Conservation (phyloP, 2,888 invertebrate genomes). For the Acanthopleura granulata region DNA sequence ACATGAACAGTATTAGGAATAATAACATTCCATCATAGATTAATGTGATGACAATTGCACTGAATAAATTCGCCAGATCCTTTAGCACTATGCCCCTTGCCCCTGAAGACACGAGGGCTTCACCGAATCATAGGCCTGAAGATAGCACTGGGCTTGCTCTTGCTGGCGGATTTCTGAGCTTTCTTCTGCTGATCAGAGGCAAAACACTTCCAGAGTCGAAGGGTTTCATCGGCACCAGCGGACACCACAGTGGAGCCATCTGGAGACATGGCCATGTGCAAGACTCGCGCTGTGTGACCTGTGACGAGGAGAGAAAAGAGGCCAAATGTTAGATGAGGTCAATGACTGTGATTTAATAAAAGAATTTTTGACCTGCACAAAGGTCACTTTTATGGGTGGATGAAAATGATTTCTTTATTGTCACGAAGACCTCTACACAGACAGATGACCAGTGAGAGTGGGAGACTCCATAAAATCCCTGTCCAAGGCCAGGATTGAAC, state of each 20-base stretch:
- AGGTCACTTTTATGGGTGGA: no score
- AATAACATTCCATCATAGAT: background rate
- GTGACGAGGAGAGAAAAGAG: conserved; percentile 20
- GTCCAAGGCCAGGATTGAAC: no score
- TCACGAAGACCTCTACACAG: no score
- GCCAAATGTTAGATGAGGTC: no score
- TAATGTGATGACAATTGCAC: background rate
- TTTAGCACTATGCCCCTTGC: background rate
- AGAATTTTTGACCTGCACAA: no score
- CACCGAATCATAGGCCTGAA: conserved; percentile 23
- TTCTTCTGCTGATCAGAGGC: conserved; percentile 54
- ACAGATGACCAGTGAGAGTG: no score
- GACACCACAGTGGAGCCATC: conserved; percentile 94
- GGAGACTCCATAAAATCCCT: no score
- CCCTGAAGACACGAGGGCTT: background rate
- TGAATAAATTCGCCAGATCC: background rate
- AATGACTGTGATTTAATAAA: no score
- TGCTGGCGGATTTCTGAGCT: conserved; percentile 41
- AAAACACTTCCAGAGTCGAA: conserved; percentile 97
- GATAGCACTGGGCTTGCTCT: conserved; percentile 34
- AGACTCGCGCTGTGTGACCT: conserved; percentile 91
- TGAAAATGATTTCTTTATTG: no score
- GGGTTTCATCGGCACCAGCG: conserved; percentile 95
- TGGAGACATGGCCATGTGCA: conserved; percentile 93
- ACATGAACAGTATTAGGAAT: no score